Evolutionary conservation across 1,140 invertebrate species (phyloP).

Genomic region (fruit fly (Drosophila melanogaster)): Release_6_plus_ISO1_MT NT_033779.5:10464501-10465000

Average conservation of each 20-base stretch:
- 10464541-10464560: slow-evolving; percentile 31
- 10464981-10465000: slow-evolving; percentile 97
- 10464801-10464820: slow-evolving; percentile 88
- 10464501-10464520: slow-evolving; percentile 97
- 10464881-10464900: slow-evolving; percentile 97
- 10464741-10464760: slow-evolving; percentile 96
- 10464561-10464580: neutral
- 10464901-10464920: slow-evolving; percentile 98
- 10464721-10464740: slow-evolving; percentile 96
- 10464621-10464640: slow-evolving; percentile 96
- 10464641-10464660: slow-evolving; percentile 99
- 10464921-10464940: slow-evolving; percentile 96
- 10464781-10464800: slow-evolving; percentile 96
- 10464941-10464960: slow-evolving; percentile 96
- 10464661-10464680: slow-evolving; percentile 96
- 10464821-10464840: too few species aligned
- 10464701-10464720: slow-evolving; percentile 94
- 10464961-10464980: slow-evolving; percentile 96
- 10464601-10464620: slow-evolving; percentile 2
- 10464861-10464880: slow-evolving; percentile 93
- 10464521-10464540: slow-evolving; percentile 96
- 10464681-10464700: slow-evolving; percentile 97
- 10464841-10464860: accelerated
- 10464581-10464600: too few species aligned
- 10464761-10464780: slow-evolving; percentile 97